Conservation (phyloP, 2,888 invertebrate genomes). For the Rhopalosiphum nymphaeae region DNA sequence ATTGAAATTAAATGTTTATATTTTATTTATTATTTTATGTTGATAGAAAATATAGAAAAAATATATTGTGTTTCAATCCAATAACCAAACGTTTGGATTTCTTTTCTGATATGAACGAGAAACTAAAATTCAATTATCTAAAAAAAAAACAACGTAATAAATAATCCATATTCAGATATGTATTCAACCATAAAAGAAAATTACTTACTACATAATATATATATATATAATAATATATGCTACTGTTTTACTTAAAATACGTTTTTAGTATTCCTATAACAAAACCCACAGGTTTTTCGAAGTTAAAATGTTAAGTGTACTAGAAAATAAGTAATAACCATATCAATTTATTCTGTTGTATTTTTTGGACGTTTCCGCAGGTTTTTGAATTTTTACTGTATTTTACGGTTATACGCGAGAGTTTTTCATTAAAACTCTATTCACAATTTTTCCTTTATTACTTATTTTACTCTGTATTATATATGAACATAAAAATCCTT, state of each 20-base stretch:
- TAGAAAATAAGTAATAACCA: neutral
- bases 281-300: neutral
- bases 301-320: constrained; percentile 26
- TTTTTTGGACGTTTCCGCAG: constrained; percentile 7
- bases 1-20: neutral
- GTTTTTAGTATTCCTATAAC: neutral
- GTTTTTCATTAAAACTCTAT: constrained; percentile 31
- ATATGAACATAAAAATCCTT: neutral
- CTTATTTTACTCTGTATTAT: neutral
- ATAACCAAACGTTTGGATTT: neutral
- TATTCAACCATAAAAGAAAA: neutral
- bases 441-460: constrained; percentile 24
- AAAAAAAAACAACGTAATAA: neutral
- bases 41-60: neutral
- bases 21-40: neutral
- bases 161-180: constrained; percentile 1
- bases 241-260: neutral
- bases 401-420: neutral
- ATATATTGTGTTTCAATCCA: neutral
- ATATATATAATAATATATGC: neutral
- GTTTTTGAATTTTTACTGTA: constrained; percentile 25
- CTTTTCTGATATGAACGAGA: neutral
- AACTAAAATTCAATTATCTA: neutral
- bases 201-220: neutral
- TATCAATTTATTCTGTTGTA: constrained; percentile 9